Evolutionary conservation across 2,797 vertebrate genomes (phyloP).

Genomic region (Cirrhinus mrigala): DNA sequence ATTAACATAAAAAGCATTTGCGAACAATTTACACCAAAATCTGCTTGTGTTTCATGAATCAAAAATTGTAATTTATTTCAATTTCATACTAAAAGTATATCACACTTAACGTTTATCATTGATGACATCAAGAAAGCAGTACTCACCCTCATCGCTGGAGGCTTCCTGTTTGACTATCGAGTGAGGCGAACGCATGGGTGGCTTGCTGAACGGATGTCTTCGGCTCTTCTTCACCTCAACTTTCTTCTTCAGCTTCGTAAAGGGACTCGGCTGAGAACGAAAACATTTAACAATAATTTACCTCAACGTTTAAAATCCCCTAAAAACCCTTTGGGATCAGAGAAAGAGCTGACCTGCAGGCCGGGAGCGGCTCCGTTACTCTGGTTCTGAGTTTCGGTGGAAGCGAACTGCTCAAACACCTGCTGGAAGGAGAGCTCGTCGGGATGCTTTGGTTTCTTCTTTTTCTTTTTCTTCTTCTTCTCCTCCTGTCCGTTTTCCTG

Average conservation of each 20-base stretch:
- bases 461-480: constrained; percentile 82
- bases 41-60: not conserved
- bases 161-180: constrained; percentile 93
- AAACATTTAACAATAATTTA: not conserved
- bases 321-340: not conserved
- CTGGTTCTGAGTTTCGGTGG: constrained; percentile 54
- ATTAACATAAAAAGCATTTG: not conserved
- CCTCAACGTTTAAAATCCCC: not conserved
- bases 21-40: not conserved
- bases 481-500: constrained; percentile 69
- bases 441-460: constrained; percentile 74
- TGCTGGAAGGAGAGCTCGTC: constrained; percentile 82
- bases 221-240: constrained; percentile 95
- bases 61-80: not conserved
- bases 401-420: constrained; percentile 84
- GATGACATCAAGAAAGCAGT: not conserved
- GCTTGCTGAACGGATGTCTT: constrained; percentile 92
- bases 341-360: constrained; percentile 61
- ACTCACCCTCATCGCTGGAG: constrained; percentile 88
- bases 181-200: constrained; percentile 88
- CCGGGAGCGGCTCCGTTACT: constrained; percentile 55
- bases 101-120: not conserved
- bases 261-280: constrained; percentile 72
- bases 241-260: constrained; percentile 88
- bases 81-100: not conserved